phyloP scores from a whole-genome alignment of 2,113 vertebrate genomes.

The Ammospiza caudacuta region DNA sequence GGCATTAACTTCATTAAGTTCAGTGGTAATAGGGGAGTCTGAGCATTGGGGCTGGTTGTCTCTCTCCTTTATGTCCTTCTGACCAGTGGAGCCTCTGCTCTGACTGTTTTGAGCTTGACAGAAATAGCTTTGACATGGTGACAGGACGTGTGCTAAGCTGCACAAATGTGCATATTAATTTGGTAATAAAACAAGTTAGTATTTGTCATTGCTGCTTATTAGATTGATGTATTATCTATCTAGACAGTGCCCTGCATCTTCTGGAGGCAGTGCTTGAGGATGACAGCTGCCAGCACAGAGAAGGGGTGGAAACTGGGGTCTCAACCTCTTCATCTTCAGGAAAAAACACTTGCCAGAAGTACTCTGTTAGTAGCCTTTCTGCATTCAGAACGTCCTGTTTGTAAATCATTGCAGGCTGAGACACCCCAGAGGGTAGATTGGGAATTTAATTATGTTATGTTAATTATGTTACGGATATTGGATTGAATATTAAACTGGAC shows the following conservation, averaged over 20 bases:
- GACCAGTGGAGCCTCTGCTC: not conserved
- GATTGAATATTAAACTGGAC: conserved; percentile 28
- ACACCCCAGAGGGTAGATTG: not conserved
- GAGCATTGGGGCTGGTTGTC: not conserved
- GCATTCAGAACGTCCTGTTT: not conserved
- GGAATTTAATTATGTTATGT: conserved; percentile 19
- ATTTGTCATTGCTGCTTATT: not conserved
- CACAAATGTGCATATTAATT: not conserved
- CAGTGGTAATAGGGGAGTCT: not conserved
- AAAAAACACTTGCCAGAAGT: not conserved
- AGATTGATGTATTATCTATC: not conserved
- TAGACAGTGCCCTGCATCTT: not conserved
- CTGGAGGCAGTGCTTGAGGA: not conserved
- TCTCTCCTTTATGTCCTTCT: not conserved
- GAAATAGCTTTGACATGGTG: not conserved
- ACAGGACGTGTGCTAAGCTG: not conserved
- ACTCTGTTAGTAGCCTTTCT: not conserved
- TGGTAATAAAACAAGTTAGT: conserved; percentile 13
- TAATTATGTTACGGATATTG: conserved; percentile 6
- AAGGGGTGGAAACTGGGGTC: not conserved
- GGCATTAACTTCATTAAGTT: not conserved
- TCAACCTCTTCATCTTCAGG: not conserved
- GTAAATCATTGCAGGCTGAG: not conserved
- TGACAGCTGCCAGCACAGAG: not conserved
- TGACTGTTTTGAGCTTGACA: not conserved